phyloP scores from a whole-genome alignment of 2,888 invertebrate genomes.

The Craniophora ligustri region DNA sequence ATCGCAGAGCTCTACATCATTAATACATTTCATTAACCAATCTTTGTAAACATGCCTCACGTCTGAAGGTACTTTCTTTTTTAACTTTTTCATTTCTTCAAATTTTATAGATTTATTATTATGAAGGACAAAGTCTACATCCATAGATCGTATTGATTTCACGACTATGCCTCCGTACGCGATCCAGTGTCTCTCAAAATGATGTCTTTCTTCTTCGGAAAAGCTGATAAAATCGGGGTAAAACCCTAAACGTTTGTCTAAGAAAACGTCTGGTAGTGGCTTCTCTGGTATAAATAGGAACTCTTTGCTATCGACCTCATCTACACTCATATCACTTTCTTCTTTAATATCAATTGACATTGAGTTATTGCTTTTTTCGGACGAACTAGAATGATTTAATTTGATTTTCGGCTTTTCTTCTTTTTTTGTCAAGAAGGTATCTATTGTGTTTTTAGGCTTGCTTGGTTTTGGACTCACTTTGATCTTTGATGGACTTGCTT shows the following conservation, averaged over 20 bases:
- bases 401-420: constrained; percentile 25
- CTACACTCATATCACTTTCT: constrained; percentile 35
- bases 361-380: constrained; percentile 8
- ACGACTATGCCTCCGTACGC: constrained; percentile 88
- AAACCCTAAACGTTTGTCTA: constrained; percentile 74
- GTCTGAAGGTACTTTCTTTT: constrained; percentile 60
- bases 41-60: constrained; percentile 76
- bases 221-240: constrained; percentile 84
- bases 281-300: constrained; percentile 63
- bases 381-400: constrained; percentile 8
- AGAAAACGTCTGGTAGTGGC: constrained; percentile 77
- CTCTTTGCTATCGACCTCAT: constrained; percentile 44
- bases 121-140: constrained; percentile 79
- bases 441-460: constrained; percentile 36
- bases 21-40: constrained; percentile 81
- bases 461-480: constrained; percentile 55
- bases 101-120: constrained; percentile 66
- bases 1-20: constrained; percentile 71
- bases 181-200: constrained; percentile 89
- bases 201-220: constrained; percentile 71
- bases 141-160: constrained; percentile 70
- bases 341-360: constrained; percentile 13
- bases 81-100: constrained; percentile 69
- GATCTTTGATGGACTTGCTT: constrained; percentile 67
- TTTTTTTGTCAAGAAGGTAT: constrained; percentile 41